Percentiles rank a stretch among this genome's conserved stretches.
These are phyloP conservation scores for Mola mola DNA, from an alignment of 2,113 vertebrate species.

Conservation along the genomic window DNA sequence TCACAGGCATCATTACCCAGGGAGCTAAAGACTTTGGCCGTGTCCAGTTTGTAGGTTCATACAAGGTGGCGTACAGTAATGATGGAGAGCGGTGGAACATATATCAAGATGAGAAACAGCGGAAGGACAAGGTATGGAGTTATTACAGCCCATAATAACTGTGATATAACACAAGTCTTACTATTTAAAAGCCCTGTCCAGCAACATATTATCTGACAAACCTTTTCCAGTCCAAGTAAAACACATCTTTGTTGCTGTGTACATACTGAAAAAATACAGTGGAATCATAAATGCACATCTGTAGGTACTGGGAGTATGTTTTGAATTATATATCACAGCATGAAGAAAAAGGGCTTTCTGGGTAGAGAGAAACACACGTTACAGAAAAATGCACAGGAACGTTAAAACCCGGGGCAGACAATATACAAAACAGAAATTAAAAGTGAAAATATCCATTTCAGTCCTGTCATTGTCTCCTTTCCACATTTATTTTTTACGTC, in stretches of 20 bases:
- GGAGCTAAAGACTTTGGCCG: slow-evolving; percentile 99
- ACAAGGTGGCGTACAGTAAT: slow-evolving; percentile 96
- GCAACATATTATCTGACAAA: background rate
- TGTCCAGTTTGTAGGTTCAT: slow-evolving; percentile 97
- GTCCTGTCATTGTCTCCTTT: slow-evolving; percentile 20
- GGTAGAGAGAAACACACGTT: slow-evolving; percentile 2
- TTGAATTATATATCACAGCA: slow-evolving; percentile 47
- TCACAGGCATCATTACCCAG: slow-evolving; percentile 97
- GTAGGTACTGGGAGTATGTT: slow-evolving; percentile 3
- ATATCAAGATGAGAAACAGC: slow-evolving; percentile 97
- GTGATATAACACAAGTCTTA: too few relatives aligned
- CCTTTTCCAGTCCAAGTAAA: background rate
- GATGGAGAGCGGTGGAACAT: slow-evolving; percentile 92
- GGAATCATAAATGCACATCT: slow-evolving; percentile 16
- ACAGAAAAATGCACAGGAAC: slow-evolving; percentile 6
- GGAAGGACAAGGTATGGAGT: slow-evolving; percentile 93
- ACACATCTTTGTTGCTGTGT: background rate
- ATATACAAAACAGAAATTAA: slow-evolving; percentile 15
- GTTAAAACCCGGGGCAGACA: slow-evolving; percentile 19
- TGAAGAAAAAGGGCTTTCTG: slow-evolving; percentile 8
- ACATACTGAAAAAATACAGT: background rate
- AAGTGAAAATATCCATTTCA: slow-evolving; percentile 36
- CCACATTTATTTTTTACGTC: slow-evolving; percentile 37
- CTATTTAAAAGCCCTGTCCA: background rate
- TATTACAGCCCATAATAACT: background rate